Base-by-base conservation (phyloP, 2,797 vertebrate genomes). In the Enteromius argenteus region DNA sequence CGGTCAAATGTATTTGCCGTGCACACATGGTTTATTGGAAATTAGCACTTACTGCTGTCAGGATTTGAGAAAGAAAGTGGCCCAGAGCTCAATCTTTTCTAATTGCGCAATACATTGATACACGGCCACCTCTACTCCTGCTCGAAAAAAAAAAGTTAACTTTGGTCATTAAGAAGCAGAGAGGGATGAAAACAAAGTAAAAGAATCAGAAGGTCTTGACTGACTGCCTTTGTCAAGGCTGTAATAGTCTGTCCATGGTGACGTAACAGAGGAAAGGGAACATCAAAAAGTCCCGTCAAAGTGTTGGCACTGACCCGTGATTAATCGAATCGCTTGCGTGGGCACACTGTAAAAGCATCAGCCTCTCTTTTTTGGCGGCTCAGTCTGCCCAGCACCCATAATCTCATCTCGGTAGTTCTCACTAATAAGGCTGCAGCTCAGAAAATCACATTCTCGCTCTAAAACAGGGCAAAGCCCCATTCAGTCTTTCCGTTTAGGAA, bases 251-350 rank as follows among this genome's bases (percentile, higher is more conserved):
- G 68, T 27, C 27, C 17, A 62, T 35, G 37, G 27, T 71, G 69
- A 60, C 39, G 30, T 72, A 17, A 72, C 19, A 62, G 74, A 77
- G 27, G 21, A 80, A 23, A 56, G 80, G 87, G 79, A 91, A 93
- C 90, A 91, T 94, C 90, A 93, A 94, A 94, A 93, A 86, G 79
- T 30, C 74, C 60, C 88, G 90, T 93, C 91, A 93, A 94, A 94
- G 91, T n/a, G 21, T 80, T 84, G 92, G 88, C 89, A 90, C 89
- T 93, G 92, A 94, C 92, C 94, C 88, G 67, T 83, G 72, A 80
- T 86, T 94, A 95, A 94, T 94, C 87, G 83, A 90, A 94, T 93
- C 91, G 92, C 89, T 91, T 91, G 88, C 89, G 91, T 86, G 91
- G 89, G 82, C 85, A 85, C 89, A 89, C 71, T 51, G 30, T 51